Evolutionary conservation across 1,140 invertebrate genomes (phyloP).

Genomic region (Heterodera schachtii): DNA sequence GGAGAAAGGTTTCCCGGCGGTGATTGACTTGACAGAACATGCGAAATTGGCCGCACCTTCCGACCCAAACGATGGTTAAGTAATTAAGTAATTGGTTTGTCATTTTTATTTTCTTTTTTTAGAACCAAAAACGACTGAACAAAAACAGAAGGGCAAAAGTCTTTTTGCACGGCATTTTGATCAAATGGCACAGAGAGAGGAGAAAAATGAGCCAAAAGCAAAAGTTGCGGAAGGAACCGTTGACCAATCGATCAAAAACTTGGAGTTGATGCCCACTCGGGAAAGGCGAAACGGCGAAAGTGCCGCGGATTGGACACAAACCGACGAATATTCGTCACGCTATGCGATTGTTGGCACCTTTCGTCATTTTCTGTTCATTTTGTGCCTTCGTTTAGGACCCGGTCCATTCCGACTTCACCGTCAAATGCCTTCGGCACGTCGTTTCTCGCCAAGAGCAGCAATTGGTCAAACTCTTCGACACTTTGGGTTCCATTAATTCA

Average conservation of each 20-base stretch:
- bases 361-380: slow-evolving; percentile 1
- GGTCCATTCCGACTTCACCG: slow-evolving; percentile 45
- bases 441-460: slow-evolving; percentile 45
- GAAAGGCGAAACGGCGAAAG: too few species aligned
- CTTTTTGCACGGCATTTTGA: slow-evolving; percentile 21
- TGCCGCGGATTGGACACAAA: not conserved
- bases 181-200: not conserved
- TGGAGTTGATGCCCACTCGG: not conserved
- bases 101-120: not conserved
- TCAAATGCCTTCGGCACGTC: slow-evolving; percentile 40
- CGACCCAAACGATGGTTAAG: not conserved
- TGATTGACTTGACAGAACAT: not conserved
- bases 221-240: not conserved
- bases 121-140: not conserved
- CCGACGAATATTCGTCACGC: not conserved
- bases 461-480: slow-evolving; percentile 45
- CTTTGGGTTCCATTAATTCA: slow-evolving; percentile 22
- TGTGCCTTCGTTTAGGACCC: slow-evolving; percentile 43
- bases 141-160: slow-evolving; percentile 10
- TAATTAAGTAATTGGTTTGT: not conserved
- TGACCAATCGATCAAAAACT: not conserved
- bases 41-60: not conserved
- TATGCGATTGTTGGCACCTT: slow-evolving; percentile 20
- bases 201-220: not conserved
- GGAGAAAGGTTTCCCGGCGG: slow-evolving; percentile 21